Percentiles rank a stretch among this genome's conserved stretches.
Conservation (phyloP, 2,888 invertebrate species). For the Laothoe populi region DNA sequence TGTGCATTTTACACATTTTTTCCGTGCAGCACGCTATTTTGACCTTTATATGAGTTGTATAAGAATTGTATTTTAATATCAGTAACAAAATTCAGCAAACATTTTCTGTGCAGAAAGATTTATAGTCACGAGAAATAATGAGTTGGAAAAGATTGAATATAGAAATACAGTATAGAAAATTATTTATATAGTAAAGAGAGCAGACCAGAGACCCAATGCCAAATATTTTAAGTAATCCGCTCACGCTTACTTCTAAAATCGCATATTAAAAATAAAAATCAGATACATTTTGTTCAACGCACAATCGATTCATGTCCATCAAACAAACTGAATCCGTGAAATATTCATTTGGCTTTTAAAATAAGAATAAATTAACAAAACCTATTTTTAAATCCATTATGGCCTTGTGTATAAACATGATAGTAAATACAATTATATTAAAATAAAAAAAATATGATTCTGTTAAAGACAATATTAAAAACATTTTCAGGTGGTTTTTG, state of each 20-base stretch:
- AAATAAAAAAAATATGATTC: slow-evolving; percentile 45
- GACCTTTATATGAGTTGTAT: too few relatives aligned
- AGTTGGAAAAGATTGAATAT: neutral
- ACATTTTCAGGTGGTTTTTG: slow-evolving; percentile 46
- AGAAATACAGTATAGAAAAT: neutral
- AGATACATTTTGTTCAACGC: slow-evolving; percentile 16
- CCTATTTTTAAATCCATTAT: slow-evolving; percentile 24
- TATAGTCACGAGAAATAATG: too few relatives aligned
- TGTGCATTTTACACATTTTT: too few relatives aligned
- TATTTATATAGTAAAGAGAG: neutral
- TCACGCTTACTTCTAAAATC: slow-evolving; percentile 33
- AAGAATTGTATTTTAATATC: too few relatives aligned
- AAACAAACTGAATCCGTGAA: slow-evolving; percentile 3
- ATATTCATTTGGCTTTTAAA: slow-evolving; percentile 22
- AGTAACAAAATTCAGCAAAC: too few relatives aligned
- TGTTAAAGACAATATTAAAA: slow-evolving; percentile 37
- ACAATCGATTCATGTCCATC: neutral
- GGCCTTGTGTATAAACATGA: slow-evolving; percentile 27
- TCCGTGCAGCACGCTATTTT: too few relatives aligned
- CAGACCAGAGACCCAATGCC: too few relatives aligned
- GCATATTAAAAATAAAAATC: slow-evolving; percentile 16
- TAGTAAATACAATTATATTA: slow-evolving; percentile 46
- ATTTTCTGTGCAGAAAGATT: too few relatives aligned
- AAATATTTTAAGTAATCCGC: neutral
- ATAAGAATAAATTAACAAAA: slow-evolving; percentile 23